Conservation (phyloP, 2,797 vertebrate species). For the Sciaenops ocellatus region DNA sequence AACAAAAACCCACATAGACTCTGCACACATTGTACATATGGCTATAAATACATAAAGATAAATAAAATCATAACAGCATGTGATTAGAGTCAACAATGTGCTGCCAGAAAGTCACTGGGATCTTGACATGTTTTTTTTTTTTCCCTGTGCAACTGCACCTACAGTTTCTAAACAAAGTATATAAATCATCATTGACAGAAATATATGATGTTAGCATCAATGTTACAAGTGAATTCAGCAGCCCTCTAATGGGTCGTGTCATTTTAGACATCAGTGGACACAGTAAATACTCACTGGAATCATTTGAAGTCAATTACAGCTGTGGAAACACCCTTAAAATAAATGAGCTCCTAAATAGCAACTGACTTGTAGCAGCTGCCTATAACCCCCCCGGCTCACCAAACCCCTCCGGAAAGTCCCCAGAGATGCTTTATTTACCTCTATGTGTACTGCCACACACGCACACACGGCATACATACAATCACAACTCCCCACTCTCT, state of each 20-base stretch:
- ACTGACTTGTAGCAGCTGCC: conserved; percentile 46
- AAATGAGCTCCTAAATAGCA: conserved; percentile 58
- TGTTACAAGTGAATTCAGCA: background rate
- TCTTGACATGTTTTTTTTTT: too few species aligned
- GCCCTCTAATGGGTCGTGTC: background rate
- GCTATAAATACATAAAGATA: background rate
- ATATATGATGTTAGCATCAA: background rate
- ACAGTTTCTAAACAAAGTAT: background rate
- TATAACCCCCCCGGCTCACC: conserved; percentile 6
- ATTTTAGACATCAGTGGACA: background rate
- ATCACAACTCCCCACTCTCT: conserved; percentile 21
- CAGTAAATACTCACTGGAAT: conserved; percentile 16
- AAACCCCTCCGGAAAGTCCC: conserved; percentile 32
- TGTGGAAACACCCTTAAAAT: conserved; percentile 57
- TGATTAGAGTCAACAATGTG: background rate
- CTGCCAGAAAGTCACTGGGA: background rate
- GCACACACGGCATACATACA: conserved; percentile 8
- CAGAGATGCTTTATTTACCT: conserved; percentile 54
- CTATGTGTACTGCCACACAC: background rate
- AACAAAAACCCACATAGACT: background rate
- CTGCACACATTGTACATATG: background rate
- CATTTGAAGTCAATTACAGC: conserved; percentile 38
- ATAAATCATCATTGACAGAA: conserved; percentile 16
- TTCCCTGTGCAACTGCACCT: background rate
- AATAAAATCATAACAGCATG: too few species aligned